Base-by-base conservation (phyloP, 1,140 invertebrate species). In the Lanistes nyassanus region DNA sequence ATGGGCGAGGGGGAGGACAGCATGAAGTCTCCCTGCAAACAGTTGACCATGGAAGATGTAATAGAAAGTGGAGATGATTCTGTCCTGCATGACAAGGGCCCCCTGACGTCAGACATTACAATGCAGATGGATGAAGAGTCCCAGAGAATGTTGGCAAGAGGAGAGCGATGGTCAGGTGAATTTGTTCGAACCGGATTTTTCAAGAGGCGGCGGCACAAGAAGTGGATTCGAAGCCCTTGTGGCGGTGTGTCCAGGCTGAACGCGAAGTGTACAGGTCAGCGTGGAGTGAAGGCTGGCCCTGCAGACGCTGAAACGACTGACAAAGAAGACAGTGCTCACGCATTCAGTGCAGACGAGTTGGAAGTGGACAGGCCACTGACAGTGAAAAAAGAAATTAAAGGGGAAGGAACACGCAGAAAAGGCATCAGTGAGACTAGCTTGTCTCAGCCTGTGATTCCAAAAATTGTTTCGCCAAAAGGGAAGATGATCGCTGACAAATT, bases 1-100 rank as follows among this genome's bases (percentile, higher is more conserved):
- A 23, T 56, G 70, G 55, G 60, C 68, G 31, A 68, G 19, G 68
- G 81, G 37, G 80, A 72, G 21, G 69, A 80, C 11, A 75, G 68
- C 29, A 62, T 64, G 3, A 62, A 76, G 51, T 31, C 51, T 13
- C 42, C 42, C 19, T 9, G 42, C 42, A 47, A 47, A 47, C 9
- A 16, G 19, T 13, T 9, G 42, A 16, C 19, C 9, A 47, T 47
- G 9, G 42, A 47, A 47, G 42, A 47, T 47, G 5, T 6, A 13
- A 16, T 16, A 13, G 42, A 47, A 47, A 47, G 42, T 47, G 42
- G n/a, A 39, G 31, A 62, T 37, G 42, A 58, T 7, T 39, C 5
- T 21, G 11, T 2, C n/a, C 70, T 21, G 56, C 56, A 71, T 31
- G 23, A 37, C 19, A 37, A n/a, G 1, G 56, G n/a, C 9, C 7